These are phyloP conservation scores for Griposia aprilina DNA, from an alignment of 2,888 invertebrate genomes.

Conservation along the genomic window DNA sequence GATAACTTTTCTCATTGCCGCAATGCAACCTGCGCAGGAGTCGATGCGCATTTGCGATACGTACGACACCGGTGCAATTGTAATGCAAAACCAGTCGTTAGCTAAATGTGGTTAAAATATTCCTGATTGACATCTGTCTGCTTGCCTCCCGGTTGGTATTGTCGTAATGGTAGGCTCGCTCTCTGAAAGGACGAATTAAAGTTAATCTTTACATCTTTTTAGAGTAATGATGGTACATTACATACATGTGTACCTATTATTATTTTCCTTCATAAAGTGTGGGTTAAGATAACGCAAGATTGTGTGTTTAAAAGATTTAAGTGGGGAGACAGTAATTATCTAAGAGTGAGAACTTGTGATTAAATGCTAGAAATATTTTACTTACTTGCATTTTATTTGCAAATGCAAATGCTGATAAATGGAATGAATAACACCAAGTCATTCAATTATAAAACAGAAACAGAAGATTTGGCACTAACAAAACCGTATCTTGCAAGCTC, in stretches of 20 bases:
- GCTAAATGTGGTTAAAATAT: constrained; percentile 73
- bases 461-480: neutral
- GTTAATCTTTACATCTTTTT: constrained; percentile 66
- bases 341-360: neutral
- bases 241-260: constrained; percentile 22
- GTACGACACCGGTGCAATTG: constrained; percentile 69
- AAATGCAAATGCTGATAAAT: neutral
- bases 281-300: constrained; percentile 5
- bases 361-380: neutral
- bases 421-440: neutral
- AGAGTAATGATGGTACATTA: constrained; percentile 56
- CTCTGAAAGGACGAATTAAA: constrained; percentile 58
- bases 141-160: constrained; percentile 44
- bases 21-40: constrained; percentile 72
- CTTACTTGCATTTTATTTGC: neutral
- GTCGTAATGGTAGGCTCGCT: constrained; percentile 53
- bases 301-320: constrained; percentile 24
- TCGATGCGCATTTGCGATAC: constrained; percentile 71
- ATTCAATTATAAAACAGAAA: neutral
- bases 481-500: neutral
- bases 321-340: neutral
- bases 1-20: constrained; percentile 66
- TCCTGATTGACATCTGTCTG: constrained; percentile 74
- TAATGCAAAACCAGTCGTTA: constrained; percentile 72
- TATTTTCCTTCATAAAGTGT: constrained; percentile 41